Base-by-base conservation (phyloP, 1,140 invertebrate genomes). In the Dinoponera quadriceps region DNA sequence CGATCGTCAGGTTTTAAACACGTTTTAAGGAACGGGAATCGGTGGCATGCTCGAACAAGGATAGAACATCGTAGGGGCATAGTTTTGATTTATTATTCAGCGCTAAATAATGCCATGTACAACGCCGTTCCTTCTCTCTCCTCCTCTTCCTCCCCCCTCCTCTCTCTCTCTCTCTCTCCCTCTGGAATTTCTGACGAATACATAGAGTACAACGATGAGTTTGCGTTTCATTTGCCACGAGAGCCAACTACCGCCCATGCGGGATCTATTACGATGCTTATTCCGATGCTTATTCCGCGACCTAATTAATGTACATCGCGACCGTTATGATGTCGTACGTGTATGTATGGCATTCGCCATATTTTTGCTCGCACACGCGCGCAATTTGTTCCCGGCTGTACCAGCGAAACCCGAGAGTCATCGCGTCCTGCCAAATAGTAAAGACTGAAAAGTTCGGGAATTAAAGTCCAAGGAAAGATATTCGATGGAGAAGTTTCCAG, bases 81-180 rank as follows among this genome's bases (percentile, higher is more conserved):
- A 74, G 80, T 49, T 86, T 68, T 71, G 20, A 74, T 87, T 87
- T 84, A 86, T 86, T 86, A 63, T 57, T 73, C 59, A 84, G 13
- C 1, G 33, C 66, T 62, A 78, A 83, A 86, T 69, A 75, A 87
- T 87, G 66, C 51, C 84, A 75, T 57, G 60, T 82, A 74, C 22
- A 75, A 65, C 55, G 51, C 13, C 18, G 60, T 55, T 63, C 18
- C 22, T 27, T 5, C 18, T 57, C 13, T 20, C 0, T 57, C n/a
- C 44, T 7, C 16, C 0, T 57, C n/a, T 57, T 7, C 16, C 0
- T 57, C 29, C 5, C 29, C 5, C 29, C 5, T 14, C 44, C 13
- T 20, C 0, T 57, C n/a, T 57, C 13, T 20, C 0, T 57, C n/a
- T 57, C 13, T 20, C 0, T 57, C n/a, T 57, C 13, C 16, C 0